Evolutionary conservation across 2,113 vertebrate genomes (phyloP).

Genomic region (Sarotherodon lohbergeri): DNA sequence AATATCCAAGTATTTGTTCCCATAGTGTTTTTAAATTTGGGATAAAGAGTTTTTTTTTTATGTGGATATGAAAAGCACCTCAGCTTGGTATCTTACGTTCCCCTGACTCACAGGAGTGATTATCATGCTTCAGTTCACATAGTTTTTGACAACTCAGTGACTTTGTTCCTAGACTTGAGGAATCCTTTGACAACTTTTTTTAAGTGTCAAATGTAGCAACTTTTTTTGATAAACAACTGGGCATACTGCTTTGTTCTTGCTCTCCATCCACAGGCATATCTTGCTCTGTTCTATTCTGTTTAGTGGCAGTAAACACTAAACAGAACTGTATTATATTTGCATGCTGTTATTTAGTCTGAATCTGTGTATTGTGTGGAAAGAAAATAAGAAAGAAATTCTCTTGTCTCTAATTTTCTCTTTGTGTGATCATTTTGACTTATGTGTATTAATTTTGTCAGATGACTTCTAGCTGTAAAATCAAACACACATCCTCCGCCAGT

Average conservation of each 20-base stretch:
- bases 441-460: background rate
- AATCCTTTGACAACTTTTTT: background rate
- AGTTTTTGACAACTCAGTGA: background rate
- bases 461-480: background rate
- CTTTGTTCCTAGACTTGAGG: background rate
- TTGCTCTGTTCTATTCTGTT: background rate
- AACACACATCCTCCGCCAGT: background rate
- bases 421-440: background rate
- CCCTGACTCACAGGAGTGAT: background rate
- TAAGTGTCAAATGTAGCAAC: background rate
- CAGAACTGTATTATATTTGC: background rate
- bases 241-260: background rate
- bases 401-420: background rate
- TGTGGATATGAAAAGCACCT: background rate
- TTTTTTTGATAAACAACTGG: background rate
- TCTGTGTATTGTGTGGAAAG: background rate
- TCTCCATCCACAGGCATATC: background rate
- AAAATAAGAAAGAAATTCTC: background rate
- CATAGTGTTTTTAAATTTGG: background rate
- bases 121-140: background rate
- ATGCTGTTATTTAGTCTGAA: background rate
- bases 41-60: rapidly evolving
- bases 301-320: background rate
- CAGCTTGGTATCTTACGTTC: background rate
- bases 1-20: background rate